Conservation (phyloP, 1,140 invertebrate species). For the Ptiloglossa arizonensis region DNA sequence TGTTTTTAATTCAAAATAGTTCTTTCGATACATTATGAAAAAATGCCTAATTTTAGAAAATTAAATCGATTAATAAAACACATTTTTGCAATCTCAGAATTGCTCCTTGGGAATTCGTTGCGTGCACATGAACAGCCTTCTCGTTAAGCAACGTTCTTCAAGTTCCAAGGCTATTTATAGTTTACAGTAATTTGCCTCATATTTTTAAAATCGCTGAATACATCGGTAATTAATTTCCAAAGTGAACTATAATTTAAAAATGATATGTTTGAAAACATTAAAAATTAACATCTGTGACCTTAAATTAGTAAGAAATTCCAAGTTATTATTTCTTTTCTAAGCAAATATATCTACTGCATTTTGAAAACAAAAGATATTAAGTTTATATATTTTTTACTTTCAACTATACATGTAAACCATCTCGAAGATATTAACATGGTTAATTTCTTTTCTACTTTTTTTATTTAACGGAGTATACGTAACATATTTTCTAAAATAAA, state of each 20-base stretch:
- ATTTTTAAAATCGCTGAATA: constrained; percentile 24
- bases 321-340: too few species aligned
- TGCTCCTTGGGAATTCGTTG: constrained; percentile 2
- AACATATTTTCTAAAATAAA: too few species aligned
- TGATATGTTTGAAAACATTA: background rate
- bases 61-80: background rate
- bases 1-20: background rate
- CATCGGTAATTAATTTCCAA: background rate
- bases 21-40: background rate
- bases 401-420: too few species aligned
- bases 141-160: constrained; percentile 10
- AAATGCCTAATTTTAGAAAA: background rate
- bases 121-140: background rate
- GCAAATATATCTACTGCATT: too few species aligned
- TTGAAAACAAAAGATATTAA: too few species aligned
- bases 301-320: too few species aligned
- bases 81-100: constrained; percentile 5
- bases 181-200: constrained; percentile 9
- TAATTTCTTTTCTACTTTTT: too few species aligned
- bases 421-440: too few species aligned
- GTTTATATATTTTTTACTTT: too few species aligned
- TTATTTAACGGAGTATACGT: too few species aligned
- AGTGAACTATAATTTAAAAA: background rate
- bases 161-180: constrained; percentile 15
- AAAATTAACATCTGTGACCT: background rate